Percentiles rank a stretch among this genome's conserved stretches.
Conservation (phyloP, 2,888 invertebrate species). For the Eilema caniola region DNA sequence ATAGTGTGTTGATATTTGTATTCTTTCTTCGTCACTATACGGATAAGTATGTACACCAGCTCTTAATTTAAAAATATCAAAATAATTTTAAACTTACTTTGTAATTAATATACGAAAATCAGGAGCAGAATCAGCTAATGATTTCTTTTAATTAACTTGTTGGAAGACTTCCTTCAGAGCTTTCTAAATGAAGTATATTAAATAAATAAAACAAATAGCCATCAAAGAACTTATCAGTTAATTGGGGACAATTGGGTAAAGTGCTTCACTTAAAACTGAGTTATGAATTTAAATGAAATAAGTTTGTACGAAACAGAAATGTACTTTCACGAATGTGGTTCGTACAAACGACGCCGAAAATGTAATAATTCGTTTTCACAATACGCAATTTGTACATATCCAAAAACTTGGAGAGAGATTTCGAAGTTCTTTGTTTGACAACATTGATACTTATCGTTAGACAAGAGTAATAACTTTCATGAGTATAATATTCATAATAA, state of each 20-base stretch:
- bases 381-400: neutral
- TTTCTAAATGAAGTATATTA: neutral
- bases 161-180: neutral
- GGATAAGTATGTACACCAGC: too few relatives aligned
- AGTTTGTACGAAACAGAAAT: neutral
- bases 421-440: neutral
- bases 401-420: neutral
- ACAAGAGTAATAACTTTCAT: neutral
- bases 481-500: neutral
- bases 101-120: too few relatives aligned
- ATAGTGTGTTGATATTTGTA: too few relatives aligned
- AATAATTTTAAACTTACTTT: too few relatives aligned
- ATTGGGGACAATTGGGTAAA: neutral
- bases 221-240: neutral
- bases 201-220: neutral
- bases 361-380: neutral
- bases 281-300: neutral
- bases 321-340: neutral
- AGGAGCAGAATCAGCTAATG: too few relatives aligned
- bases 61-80: too few relatives aligned
- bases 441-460: neutral
- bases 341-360: neutral
- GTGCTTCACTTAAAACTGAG: slow-evolving; percentile 1
- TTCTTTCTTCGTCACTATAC: too few relatives aligned
- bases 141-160: neutral